phyloP scores from a whole-genome alignment of 2,888 invertebrate species.

The Brenthis hecate region DNA sequence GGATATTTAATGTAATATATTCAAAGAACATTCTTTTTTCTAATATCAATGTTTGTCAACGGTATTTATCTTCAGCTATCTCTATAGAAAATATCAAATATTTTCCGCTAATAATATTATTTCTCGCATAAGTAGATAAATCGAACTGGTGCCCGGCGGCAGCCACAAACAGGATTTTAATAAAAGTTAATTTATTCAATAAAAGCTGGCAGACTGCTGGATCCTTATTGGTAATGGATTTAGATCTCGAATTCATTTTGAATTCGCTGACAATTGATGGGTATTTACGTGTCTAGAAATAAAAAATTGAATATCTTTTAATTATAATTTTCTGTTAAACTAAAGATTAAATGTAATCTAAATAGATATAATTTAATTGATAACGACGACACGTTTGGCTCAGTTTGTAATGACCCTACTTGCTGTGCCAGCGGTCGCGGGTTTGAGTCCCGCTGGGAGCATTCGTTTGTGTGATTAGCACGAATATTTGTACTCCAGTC shows the following conservation, averaged over 20 bases:
- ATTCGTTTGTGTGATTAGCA: no score
- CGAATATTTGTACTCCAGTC: no score
- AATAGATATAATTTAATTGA: no score
- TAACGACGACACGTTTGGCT: no score
- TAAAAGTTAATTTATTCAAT: constrained; percentile 79
- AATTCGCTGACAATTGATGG: constrained; percentile 45
- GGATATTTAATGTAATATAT: no score
- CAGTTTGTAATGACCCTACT: no score
- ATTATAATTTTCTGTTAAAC: not conserved
- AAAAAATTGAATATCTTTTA: constrained; percentile 18
- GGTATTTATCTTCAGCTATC: not conserved
- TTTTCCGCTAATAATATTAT: constrained; percentile 30
- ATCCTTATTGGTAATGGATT: constrained; percentile 55
- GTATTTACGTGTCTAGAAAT: constrained; percentile 28
- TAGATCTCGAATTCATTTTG: constrained; percentile 52
- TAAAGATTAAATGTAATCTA: no score
- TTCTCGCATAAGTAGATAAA: constrained; percentile 53
- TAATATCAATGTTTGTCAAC: not conserved
- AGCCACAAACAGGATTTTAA: constrained; percentile 54
- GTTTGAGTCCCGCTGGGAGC: no score
- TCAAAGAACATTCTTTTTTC: not conserved
- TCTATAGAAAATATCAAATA: constrained; percentile 14
- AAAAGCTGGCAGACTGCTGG: constrained; percentile 57
- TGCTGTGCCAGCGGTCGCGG: no score
- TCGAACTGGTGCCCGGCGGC: constrained; percentile 46